Conservation (phyloP, 2,113 vertebrate genomes). For the Girardinichthys multiradiatus region DNA sequence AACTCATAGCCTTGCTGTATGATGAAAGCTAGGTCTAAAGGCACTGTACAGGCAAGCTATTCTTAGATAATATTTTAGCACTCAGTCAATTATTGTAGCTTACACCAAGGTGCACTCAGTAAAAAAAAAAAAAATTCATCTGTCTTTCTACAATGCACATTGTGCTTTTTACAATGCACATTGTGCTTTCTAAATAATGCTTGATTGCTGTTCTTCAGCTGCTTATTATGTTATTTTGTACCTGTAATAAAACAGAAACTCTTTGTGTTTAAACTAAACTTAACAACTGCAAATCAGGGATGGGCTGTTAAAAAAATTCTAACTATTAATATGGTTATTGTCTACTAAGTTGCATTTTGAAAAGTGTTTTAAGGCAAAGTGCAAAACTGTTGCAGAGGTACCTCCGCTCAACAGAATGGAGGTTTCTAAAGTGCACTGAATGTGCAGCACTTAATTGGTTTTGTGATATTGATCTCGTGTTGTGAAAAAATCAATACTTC, state of each 20-base stretch:
- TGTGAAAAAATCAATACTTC: slow-evolving; percentile 7
- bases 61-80: slow-evolving; percentile 16
- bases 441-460: background rate
- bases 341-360: background rate
- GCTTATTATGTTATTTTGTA: background rate
- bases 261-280: slow-evolving; percentile 4
- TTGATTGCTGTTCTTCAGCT: background rate
- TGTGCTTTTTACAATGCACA: slow-evolving; percentile 17
- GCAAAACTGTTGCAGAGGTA: background rate
- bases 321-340: too few species aligned
- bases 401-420: background rate
- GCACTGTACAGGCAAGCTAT: slow-evolving; percentile 16
- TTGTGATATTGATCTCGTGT: slow-evolving; percentile 18
- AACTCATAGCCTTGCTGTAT: slow-evolving; percentile 19
- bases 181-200: slow-evolving; percentile 3
- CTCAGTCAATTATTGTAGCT: background rate
- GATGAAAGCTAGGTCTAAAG: slow-evolving; percentile 16
- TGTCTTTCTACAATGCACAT: slow-evolving; percentile 2
- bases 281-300: background rate
- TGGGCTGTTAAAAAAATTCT: background rate
- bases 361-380: background rate
- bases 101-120: background rate
- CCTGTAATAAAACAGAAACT: slow-evolving; percentile 12
- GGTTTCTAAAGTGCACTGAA: background rate
- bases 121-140: background rate